A percentile compares a stretch with the other conserved stretches of the same genome.
Conservation (phyloP, 2,113 vertebrate genomes). For the Gopherus flavomarginatus region DNA sequence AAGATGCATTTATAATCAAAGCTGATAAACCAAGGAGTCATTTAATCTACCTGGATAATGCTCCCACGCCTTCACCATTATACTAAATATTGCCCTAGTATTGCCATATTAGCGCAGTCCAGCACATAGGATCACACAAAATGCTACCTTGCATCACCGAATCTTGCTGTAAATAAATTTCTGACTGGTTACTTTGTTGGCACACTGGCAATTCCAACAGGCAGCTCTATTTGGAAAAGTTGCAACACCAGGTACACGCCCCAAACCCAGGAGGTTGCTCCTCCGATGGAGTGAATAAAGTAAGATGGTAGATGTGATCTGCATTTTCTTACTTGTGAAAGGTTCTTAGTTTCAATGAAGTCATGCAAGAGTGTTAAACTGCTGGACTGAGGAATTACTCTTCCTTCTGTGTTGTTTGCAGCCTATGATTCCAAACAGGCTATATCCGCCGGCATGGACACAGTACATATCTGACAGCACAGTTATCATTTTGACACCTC, state of each 20-base stretch:
- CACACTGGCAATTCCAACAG: neutral
- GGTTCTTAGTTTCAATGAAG: neutral
- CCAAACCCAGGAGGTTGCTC: neutral
- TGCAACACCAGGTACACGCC: neutral
- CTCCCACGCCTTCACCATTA: neutral
- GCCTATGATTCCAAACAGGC: neutral
- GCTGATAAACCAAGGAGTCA: neutral
- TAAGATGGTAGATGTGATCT: neutral
- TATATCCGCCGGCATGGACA: neutral
- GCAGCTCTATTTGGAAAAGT: neutral
- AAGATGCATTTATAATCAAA: neutral
- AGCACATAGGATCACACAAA: neutral
- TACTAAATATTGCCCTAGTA: neutral
- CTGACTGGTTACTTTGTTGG: neutral
- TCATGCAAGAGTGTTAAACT: neutral
- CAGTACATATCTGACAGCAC: neutral
- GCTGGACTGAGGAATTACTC: neutral
- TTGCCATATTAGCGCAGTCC: neutral
- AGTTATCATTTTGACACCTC: neutral
- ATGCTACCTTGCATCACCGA: neutral
- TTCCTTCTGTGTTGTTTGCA: neutral
- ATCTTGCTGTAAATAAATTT: neutral
- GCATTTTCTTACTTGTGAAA: neutral
- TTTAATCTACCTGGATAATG: neutral
- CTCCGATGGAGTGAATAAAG: neutral